A percentile compares a stretch with the other conserved stretches of the same genome.
Conservation (phyloP, 2,888 invertebrate species). For the Erynnis tages region DNA sequence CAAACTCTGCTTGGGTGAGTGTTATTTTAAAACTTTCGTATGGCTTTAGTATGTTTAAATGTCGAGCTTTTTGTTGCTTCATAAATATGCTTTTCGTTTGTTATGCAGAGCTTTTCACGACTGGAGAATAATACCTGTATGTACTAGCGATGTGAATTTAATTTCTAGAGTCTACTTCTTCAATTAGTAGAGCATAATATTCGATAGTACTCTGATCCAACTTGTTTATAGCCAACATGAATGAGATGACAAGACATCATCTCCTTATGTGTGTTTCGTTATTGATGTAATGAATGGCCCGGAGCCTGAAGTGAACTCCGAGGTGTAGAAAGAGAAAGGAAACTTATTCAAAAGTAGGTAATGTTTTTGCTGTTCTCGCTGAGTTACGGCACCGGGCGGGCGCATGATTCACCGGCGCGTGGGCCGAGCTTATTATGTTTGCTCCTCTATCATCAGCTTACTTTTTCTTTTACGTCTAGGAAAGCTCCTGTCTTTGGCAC, state of each 20-base stretch:
- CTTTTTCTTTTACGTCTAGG: constrained; percentile 61
- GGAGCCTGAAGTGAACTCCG: constrained; percentile 49
- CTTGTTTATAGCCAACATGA: too few relatives aligned
- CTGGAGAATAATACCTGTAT: too few relatives aligned
- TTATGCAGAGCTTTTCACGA: constrained; percentile 2
- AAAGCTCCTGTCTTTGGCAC: constrained; percentile 36
- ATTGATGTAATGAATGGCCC: constrained; percentile 62
- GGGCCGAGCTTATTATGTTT: constrained; percentile 64
- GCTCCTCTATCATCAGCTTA: constrained; percentile 61
- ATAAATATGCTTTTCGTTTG: neutral
- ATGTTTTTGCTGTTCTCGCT: constrained; percentile 75
- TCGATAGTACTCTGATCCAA: too few relatives aligned
- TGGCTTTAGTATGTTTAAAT: constrained; percentile 14
- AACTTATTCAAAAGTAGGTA: constrained; percentile 80
- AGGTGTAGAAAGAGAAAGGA: constrained; percentile 81
- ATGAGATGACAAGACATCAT: neutral
- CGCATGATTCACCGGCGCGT: constrained; percentile 25
- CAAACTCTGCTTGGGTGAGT: constrained; percentile 39
- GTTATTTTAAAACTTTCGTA: constrained; percentile 53
- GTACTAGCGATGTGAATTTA: too few relatives aligned
- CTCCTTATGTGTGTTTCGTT: constrained; percentile 28
- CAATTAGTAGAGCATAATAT: neutral
- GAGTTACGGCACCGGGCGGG: constrained; percentile 54
- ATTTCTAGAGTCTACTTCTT: neutral
- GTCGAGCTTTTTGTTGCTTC: neutral